phyloP scores from a whole-genome alignment of 2,113 vertebrate species.

The Calyptomena viridis region DNA sequence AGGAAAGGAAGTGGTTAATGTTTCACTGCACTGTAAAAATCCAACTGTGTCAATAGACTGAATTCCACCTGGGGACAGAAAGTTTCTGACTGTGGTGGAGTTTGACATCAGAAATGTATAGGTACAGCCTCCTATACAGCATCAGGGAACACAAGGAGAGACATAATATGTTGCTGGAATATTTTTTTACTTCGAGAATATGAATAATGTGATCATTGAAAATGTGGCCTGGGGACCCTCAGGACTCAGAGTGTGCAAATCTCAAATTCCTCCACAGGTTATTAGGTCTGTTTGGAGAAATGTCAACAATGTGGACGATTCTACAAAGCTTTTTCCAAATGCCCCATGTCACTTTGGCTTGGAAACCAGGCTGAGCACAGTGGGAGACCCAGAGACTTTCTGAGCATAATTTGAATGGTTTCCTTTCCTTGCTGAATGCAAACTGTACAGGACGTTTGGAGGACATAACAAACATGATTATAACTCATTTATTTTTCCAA shows the following conservation, averaged over 20 bases:
- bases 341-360: not conserved
- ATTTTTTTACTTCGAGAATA: not conserved
- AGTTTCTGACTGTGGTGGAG: not conserved
- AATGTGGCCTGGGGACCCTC: not conserved
- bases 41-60: constrained; percentile 48
- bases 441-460: not conserved
- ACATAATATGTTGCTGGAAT: not conserved
- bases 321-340: not conserved
- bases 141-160: not conserved
- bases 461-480: not conserved
- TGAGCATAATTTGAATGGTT: not conserved
- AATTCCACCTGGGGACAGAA: constrained; percentile 15
- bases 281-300: not conserved
- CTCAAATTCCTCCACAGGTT: not conserved
- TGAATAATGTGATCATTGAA: not conserved
- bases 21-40: not conserved
- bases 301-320: not conserved
- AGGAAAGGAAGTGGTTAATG: constrained; percentile 5
- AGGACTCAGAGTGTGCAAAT: not conserved
- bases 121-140: not conserved
- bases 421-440: not conserved
- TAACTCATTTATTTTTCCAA: not conserved
- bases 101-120: not conserved
- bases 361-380: not conserved
- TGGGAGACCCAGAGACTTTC: not conserved